Percentiles rank a stretch among this genome's conserved stretches.
Conservation (phyloP, 2,113 vertebrate species). For the Calonectris borealis region DNA sequence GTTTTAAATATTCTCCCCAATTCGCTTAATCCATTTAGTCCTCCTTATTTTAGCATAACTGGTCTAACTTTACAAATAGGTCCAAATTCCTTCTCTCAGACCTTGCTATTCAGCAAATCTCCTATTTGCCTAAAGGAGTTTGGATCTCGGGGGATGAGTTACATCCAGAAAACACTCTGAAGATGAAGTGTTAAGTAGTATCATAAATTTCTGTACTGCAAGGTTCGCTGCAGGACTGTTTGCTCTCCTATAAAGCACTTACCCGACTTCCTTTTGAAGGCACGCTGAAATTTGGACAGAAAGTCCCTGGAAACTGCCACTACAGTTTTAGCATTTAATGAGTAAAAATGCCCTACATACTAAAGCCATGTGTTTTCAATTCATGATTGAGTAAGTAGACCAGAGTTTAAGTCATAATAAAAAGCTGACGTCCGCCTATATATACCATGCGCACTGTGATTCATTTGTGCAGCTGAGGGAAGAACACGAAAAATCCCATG, state of each 20-base stretch:
- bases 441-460: fast-evolving
- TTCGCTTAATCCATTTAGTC: background rate
- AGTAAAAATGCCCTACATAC: background rate
- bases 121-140: background rate
- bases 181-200: background rate
- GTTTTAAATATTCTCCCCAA: background rate
- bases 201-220: background rate
- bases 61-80: background rate
- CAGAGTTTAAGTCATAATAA: constrained; percentile 10
- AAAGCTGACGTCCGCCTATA: background rate
- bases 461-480: background rate
- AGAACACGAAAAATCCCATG: background rate
- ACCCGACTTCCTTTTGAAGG: background rate
- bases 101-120: background rate
- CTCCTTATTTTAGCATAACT: background rate
- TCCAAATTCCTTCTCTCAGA: background rate
- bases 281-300: background rate
- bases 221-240: background rate
- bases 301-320: background rate
- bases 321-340: background rate
- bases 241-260: background rate
- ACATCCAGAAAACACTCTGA: background rate
- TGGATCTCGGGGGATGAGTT: background rate
- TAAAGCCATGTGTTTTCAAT: constrained; percentile 53
- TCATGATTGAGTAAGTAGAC: background rate